Percentiles rank a stretch among this genome's conserved stretches.
Evolutionary conservation across 2,113 vertebrate species (phyloP).

Genomic region (Phyllostomus hastatus): DNA sequence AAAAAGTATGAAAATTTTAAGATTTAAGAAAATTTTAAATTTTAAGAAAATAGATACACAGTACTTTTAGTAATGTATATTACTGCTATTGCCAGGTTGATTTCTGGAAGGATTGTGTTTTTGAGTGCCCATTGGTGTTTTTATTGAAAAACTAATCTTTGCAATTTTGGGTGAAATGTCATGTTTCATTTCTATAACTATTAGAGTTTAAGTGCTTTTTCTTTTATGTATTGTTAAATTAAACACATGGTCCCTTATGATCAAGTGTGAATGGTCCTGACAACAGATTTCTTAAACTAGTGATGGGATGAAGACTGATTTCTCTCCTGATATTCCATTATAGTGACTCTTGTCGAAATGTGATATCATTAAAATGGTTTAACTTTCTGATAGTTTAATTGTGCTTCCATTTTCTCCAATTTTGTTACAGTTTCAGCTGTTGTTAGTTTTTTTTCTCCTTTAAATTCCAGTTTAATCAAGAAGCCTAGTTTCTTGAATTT

Average conservation of each 20-base stretch:
- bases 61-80: neutral
- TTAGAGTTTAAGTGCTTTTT: neutral
- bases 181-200: slow-evolving; percentile 43
- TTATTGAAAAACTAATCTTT: slow-evolving; percentile 46
- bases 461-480: slow-evolving; percentile 1
- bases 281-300: neutral
- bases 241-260: neutral
- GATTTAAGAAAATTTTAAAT: neutral
- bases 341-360: neutral
- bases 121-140: slow-evolving; percentile 1
- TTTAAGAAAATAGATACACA: neutral
- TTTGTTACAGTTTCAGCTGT: neutral
- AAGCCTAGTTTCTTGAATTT: slow-evolving; percentile 5
- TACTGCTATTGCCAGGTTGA: neutral
- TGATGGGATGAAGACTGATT: neutral
- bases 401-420: neutral
- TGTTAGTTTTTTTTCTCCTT: neutral
- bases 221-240: neutral
- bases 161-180: neutral
- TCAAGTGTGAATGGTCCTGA: neutral
- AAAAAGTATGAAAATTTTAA: slow-evolving; percentile 13
- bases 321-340: slow-evolving; percentile 9
- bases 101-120: slow-evolving; percentile 27
- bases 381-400: neutral
- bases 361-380: neutral